Base-by-base conservation (phyloP, 2,888 invertebrate species). In the Clusia tigrina region DNA sequence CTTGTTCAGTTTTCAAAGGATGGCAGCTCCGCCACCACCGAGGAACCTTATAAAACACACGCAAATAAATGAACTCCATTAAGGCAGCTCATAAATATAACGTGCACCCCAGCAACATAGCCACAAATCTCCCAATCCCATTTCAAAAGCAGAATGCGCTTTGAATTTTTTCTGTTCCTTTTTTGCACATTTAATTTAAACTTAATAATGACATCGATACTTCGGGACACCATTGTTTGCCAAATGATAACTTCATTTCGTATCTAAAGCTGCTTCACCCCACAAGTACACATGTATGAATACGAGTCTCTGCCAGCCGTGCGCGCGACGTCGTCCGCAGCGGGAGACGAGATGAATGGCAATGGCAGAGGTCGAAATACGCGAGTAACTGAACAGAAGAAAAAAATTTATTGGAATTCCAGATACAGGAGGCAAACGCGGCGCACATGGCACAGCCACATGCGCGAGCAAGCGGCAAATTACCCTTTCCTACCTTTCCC, bases 231-330 rank as follows among this genome's bases (percentile, higher is more conserved):
- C 70, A 75, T 75, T 74, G 75, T 76, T 72, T 74, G 76, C 73
- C 75, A 75, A 71, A 74, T 76, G 75, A 76, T 76, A 76, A 70
- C 75, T 76, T 76, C 70, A 76, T 76, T 74, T 70, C 60, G 66
- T 62, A 55, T 65, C 25, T 12, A 24, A 22, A 55, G n/a, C n/a
- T n/a, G n/a, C n/a, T n/a, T n/a, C n/a, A n/a, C n/a, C n/a, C n/a
- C n/a, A n/a, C n/a, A n/a, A n/a, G n/a, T n/a, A 20, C 48, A 22
- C 6, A 15, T 48, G 48, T 15, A 32, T 32, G 32, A 32, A 9
- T 6, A 32, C 6, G 32, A 32, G 12, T 32, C 12, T 32, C 32
- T 6, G 32, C 12, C 32, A 32, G 32, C 32, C n/a, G 32, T 12
- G 6, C 32, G 32, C 32, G 15, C 23, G 24, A 54, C 54, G 24